Percentiles rank a stretch among this genome's conserved stretches.
These are phyloP conservation scores for Columba livia DNA, from an alignment of 2,113 vertebrate species.

Conservation along the genomic window DNA sequence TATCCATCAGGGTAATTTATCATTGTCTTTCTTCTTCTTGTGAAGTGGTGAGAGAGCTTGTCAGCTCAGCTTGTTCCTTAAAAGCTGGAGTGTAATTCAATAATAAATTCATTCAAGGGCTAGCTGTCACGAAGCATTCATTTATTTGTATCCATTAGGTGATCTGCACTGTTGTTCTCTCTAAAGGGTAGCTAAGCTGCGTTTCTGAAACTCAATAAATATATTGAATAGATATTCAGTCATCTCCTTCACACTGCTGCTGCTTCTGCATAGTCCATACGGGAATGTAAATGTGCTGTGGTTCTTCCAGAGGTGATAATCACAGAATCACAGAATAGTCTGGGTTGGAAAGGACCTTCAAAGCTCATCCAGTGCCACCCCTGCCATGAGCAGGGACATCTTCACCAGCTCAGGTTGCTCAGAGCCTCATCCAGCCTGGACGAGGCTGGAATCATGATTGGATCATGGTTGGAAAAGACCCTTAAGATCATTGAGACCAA, in stretches of 20 bases:
- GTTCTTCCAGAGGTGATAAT: neutral
- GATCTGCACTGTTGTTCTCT: slow-evolving; percentile 31
- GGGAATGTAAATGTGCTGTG: neutral
- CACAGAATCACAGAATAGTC: neutral
- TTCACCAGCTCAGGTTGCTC: too few relatives aligned
- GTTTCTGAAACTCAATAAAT: neutral
- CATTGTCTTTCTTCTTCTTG: slow-evolving; percentile 63
- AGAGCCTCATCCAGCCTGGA: too few relatives aligned
- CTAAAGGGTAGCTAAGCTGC: neutral
- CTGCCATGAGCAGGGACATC: too few relatives aligned
- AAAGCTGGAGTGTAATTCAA: slow-evolving; percentile 74
- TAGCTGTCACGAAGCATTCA: slow-evolving; percentile 68
- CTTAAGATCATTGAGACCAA: too few relatives aligned
- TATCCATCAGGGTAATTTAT: slow-evolving; percentile 76
- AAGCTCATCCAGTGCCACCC: too few relatives aligned
- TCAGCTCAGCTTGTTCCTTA: slow-evolving; percentile 74
- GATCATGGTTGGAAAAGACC: too few relatives aligned
- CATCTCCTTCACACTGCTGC: neutral
- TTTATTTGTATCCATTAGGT: slow-evolving; percentile 76
- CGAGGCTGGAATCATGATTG: too few relatives aligned
- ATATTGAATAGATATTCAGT: neutral
- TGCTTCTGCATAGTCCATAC: neutral
- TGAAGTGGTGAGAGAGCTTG: slow-evolving; percentile 61
- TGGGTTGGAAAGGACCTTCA: too few relatives aligned
- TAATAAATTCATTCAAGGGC: slow-evolving; percentile 77